Evolutionary conservation across 1,140 invertebrate genomes (phyloP), one percentile per base, ranked within the genome.

Genomic region (Atopsyche davidsoni): DNA sequence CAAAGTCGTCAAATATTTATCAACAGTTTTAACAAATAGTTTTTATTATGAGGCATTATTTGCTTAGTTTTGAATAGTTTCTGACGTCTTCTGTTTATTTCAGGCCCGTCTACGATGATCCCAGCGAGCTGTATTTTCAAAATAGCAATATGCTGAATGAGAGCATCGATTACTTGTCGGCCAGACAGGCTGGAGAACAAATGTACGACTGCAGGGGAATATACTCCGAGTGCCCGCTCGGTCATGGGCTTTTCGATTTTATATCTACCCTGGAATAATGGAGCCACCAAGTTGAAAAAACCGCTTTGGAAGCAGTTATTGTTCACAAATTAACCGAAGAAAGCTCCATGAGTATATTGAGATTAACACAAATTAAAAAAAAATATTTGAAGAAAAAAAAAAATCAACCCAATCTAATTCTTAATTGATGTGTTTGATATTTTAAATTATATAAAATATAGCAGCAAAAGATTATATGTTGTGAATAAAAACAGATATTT

Each of bases 181-280:
- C 77, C 0, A 70, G 71, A 9, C 61, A 57, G n/a, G 76, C 76
- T 13, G 77, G 77, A 13, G 60, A 73, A 38, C 75, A 72, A 60
- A 75, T 76, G 64, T 75, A 75, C 46, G 64, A 76, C 55, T 79
- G 78, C 58, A 58, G 60, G 4, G 67, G 64, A 11, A 58, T 76
- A 7, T 79, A 76, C 61, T 59, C 59, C 14, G 62, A 64, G 4
- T 79, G 77, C 56, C 68, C 70, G 9, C 60, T 70, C 44, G 72
- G 68, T 14, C 62, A 73, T 48, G 72, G 72, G 1, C 40, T 79
- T 2, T 61, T 79, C 51, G 72, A 78, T 48, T 49, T 74, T 2
- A 70, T 77, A 46, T 65, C 65, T 17, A 25, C 36, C 19, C 34
- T n/a, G n/a, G n/a, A n/a, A n/a, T n/a, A n/a, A n/a, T n/a, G n/a